phyloP scores from a whole-genome alignment of 2,113 vertebrate genomes.

The Pelusios castaneus region DNA sequence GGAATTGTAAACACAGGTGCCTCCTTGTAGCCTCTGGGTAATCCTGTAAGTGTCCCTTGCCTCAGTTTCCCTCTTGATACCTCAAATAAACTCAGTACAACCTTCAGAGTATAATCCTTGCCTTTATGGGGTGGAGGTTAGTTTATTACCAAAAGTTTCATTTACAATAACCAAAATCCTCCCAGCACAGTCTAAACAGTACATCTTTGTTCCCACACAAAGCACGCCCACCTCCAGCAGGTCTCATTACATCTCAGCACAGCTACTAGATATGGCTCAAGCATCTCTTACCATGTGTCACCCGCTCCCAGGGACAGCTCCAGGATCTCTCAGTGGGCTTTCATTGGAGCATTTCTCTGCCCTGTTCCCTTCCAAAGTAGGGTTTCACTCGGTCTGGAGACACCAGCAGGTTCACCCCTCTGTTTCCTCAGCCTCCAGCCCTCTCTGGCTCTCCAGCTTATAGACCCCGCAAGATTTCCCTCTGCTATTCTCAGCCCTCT shows the following conservation, averaged over 20 bases:
- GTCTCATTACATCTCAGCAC: not conserved
- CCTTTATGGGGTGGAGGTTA: not conserved
- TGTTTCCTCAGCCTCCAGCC: not conserved
- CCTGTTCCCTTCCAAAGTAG: not conserved
- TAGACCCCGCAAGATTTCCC: not conserved
- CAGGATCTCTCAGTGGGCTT: not conserved
- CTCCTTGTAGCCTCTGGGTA: not conserved
- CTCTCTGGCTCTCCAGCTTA: not conserved
- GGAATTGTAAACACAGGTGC: not conserved
- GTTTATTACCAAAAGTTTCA: not conserved
- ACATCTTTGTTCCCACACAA: not conserved
- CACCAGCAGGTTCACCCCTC: not conserved
- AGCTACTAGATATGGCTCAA: not conserved
- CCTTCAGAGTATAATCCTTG: not conserved
- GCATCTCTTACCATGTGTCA: not conserved
- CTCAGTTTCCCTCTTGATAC: not conserved
- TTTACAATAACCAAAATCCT: not conserved
- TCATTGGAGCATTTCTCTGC: not conserved
- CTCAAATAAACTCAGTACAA: not conserved
- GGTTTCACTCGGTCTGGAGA: not conserved
- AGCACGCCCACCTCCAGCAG: not conserved
- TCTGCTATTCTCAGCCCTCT: not conserved
- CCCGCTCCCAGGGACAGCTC: not conserved
- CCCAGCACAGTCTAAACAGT: not conserved
- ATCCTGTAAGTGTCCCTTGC: not conserved